Evolutionary conservation across 2,888 invertebrate species (phyloP).

Genomic region (Aspidiotus rigidus): DNA sequence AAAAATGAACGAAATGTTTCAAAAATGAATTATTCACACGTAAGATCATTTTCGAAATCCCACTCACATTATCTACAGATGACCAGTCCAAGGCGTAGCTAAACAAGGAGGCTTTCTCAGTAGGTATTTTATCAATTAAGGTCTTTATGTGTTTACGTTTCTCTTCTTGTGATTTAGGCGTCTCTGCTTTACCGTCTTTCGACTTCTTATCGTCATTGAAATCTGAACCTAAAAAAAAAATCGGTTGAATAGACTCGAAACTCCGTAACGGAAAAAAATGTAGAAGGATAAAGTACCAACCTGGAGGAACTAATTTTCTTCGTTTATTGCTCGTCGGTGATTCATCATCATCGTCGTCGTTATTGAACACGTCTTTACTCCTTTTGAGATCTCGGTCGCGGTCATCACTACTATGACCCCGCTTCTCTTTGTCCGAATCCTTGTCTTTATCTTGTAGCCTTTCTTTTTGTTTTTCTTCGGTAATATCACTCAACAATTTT

Average conservation of each 20-base stretch:
- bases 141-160: conserved; percentile 93
- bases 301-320: conserved; percentile 68
- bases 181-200: conserved; percentile 52
- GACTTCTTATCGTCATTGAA: conserved; percentile 53
- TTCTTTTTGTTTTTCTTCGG: conserved; percentile 44
- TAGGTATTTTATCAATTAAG: conserved; percentile 96
- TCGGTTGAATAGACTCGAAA: background rate
- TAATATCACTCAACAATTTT: conserved; percentile 59
- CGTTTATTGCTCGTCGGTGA: conserved; percentile 55
- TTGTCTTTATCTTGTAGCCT: conserved; percentile 41
- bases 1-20: too few relatives aligned
- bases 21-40: too few relatives aligned
- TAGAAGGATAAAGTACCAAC: conserved; percentile 43
- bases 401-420: conserved; percentile 46
- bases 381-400: conserved; percentile 42
- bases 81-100: conserved; percentile 88
- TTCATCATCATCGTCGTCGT: conserved; percentile 73
- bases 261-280: background rate
- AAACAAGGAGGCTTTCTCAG: conserved; percentile 92
- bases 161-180: conserved; percentile 73
- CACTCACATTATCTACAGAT: conserved; percentile 59
- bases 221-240: conserved; percentile 44
- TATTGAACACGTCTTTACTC: conserved; percentile 69
- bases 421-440: conserved; percentile 43
- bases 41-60: background rate